Conservation (phyloP, 2,797 vertebrate species). For the Trematomus bernacchii region DNA sequence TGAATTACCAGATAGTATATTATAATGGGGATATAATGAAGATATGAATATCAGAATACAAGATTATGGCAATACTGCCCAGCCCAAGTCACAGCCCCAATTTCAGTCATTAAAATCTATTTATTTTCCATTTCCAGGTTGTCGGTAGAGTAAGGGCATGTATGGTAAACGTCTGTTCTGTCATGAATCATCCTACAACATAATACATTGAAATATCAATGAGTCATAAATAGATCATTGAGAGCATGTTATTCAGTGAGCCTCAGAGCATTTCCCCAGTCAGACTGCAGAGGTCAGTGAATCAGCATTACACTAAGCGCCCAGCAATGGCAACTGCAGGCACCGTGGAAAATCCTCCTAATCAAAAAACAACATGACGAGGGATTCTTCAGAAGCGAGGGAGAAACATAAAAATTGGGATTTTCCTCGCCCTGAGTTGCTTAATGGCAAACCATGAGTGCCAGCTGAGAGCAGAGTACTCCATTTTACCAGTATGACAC, state of each 20-base stretch:
- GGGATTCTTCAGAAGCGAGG: neutral
- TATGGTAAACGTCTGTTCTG: too few species aligned
- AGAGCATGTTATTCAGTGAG: neutral
- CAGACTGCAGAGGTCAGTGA: constrained; percentile 80
- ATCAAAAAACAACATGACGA: constrained; percentile 21
- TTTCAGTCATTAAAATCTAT: neutral
- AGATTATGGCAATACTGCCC: too few species aligned
- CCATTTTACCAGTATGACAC: constrained; percentile 83
- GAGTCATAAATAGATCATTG: constrained; percentile 15
- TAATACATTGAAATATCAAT: neutral
- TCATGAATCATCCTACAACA: neutral
- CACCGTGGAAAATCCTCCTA: constrained; percentile 38
- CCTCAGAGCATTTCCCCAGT: constrained; percentile 55
- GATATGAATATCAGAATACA: too few species aligned
- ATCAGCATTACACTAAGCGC: constrained; percentile 60
- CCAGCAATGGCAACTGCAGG: constrained; percentile 57
- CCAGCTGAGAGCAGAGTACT: constrained; percentile 64
- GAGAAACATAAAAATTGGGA: neutral
- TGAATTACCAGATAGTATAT: too few species aligned
- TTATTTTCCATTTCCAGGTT: neutral
- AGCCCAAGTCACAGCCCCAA: neutral
- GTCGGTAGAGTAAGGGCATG: neutral
- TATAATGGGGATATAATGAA: too few species aligned
- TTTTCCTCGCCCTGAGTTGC: constrained; percentile 9
- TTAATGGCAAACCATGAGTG: neutral